Conservation (phyloP, 2,888 invertebrate species). For the Tipula unca region DNA sequence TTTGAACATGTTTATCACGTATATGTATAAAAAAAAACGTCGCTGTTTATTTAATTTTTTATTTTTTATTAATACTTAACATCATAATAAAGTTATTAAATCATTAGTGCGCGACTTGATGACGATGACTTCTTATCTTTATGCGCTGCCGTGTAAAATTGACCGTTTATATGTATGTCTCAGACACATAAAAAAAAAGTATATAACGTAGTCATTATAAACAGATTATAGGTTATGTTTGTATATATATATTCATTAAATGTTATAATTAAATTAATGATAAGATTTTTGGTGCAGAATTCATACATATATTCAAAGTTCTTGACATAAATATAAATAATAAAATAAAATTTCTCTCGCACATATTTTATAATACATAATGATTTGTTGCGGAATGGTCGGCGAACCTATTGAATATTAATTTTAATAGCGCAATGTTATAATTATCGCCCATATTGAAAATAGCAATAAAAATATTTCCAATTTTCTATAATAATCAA, state of each 20-base stretch:
- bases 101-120: not conserved
- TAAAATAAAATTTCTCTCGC: not conserved
- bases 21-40: not conserved
- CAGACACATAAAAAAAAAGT: not conserved
- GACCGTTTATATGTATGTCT: not conserved
- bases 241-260: not conserved
- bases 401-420: not conserved
- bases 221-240: not conserved
- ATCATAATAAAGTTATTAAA: not conserved
- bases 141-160: not conserved
- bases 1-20: not conserved
- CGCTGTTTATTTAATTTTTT: no score
- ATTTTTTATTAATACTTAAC: not conserved
- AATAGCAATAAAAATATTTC: not conserved
- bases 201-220: not conserved
- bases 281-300: not conserved
- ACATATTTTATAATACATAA: not conserved
- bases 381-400: not conserved
- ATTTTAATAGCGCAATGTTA: not conserved
- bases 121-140: not conserved
- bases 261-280: not conserved
- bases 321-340: not conserved
- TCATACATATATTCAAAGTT: not conserved
- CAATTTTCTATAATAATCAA: not conserved
- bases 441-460: constrained; percentile 8